These are phyloP conservation scores for Tachycineta bicolor DNA, from an alignment of 2,113 vertebrate genomes.

Conservation along the genomic window DNA sequence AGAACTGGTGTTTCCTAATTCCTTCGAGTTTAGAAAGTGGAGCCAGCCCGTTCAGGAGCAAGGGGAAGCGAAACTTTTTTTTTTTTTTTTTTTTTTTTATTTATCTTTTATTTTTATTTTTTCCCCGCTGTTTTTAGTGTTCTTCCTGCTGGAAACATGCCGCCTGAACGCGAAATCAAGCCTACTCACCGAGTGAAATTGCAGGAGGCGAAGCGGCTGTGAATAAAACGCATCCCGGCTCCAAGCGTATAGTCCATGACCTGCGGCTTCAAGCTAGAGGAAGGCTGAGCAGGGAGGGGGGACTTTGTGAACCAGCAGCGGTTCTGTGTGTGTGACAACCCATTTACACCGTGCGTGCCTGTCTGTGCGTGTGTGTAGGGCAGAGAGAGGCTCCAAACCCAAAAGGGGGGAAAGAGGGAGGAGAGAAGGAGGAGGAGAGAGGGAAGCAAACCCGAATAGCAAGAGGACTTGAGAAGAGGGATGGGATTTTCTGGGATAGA, in stretches of 20 bases:
- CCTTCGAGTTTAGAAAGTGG: constrained; percentile 26
- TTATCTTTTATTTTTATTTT: not conserved
- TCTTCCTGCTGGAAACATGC: not conserved
- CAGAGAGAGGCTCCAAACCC: not conserved
- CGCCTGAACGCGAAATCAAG: constrained; percentile 1
- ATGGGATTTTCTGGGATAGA: not conserved
- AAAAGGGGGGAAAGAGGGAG: not conserved
- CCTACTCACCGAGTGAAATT: constrained; percentile 71
- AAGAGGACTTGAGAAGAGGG: not conserved
- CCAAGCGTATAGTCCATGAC: constrained; percentile 64
- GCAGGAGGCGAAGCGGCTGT: constrained; percentile 51
- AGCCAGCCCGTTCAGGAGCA: not conserved
- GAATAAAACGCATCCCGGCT: constrained; percentile 45
- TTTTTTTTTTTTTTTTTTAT: too few species aligned
- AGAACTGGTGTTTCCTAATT: not conserved
- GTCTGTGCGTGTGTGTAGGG: not conserved
- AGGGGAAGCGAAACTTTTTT: not conserved
- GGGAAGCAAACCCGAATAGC: not conserved
- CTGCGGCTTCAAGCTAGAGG: constrained; percentile 11
- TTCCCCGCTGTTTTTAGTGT: not conserved
- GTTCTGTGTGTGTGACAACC: not conserved
- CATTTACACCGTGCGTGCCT: not conserved
- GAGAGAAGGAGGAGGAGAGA: not conserved
- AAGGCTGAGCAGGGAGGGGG: not conserved
- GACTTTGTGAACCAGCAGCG: constrained; percentile 27